Evolutionary conservation across 1,140 invertebrate genomes (phyloP), one percentile per base, ranked within the genome.

Genomic region (Achroia grisella): DNA sequence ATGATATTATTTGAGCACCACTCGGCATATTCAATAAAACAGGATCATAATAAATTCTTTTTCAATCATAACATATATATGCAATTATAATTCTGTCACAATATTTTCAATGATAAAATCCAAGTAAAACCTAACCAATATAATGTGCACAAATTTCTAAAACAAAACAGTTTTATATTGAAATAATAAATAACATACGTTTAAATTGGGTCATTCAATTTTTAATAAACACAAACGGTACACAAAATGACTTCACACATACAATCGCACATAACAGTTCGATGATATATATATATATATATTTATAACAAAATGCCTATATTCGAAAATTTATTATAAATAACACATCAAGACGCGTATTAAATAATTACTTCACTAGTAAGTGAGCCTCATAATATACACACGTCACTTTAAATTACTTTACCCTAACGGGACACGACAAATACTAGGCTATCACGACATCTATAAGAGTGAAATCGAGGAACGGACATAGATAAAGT

Each of bases 401-500:
- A 23, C 17, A 23, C 17, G 17, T 23, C 6, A 23, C 2, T 2
- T 23, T 23, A 23, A 23, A n/a, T 52, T 56, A 51, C 47, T 31
- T 37, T 58, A 62, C 30, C 49, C 57, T 71, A 64, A 63, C 69
- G 60, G 71, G 69, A 78, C 72, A 84, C 77, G 71, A 84, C 80
- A 77, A 55, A 67, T 36, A 80, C 77, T 84, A 84, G 58, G 49
- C 80, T 81, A 81, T 72, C 71, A 84, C 80, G 77, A 84, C 77
- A 84, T 60, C 75, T 79, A 83, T 77, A 80, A 81, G 75, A 80
- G 71, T 52, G 80, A 84, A 84, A 79, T 76, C 59, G 77, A 81
- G 71, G 71, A 80, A 84, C 76, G 77, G 76, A 81, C 74, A 80
- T 78, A 80, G 74, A 78, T 54, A 68, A 76, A 79, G 73, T 73